A percentile compares a stretch with the other conserved stretches of the same genome.
Conservation (phyloP, 1,140 invertebrate genomes). For the Drosophila micromelanica region DNA sequence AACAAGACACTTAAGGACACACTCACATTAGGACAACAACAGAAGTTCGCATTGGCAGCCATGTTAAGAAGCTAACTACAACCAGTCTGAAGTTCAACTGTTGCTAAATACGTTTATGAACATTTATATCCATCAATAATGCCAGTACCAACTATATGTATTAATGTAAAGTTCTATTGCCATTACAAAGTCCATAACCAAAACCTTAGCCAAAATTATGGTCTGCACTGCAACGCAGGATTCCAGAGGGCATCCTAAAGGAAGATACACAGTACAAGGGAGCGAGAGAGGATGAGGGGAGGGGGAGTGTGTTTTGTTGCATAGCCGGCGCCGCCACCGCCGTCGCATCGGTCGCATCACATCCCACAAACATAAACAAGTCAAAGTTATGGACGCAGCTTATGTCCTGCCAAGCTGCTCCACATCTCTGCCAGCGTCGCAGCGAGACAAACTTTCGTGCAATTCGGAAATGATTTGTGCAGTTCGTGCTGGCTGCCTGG, state of each 20-base stretch:
- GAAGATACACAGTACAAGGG: too few relatives aligned
- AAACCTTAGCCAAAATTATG: conserved; percentile 17
- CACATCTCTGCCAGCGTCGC: conserved; percentile 39
- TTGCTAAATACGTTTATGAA: too few relatives aligned
- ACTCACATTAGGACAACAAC: conserved; percentile 15
- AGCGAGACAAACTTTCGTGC: conserved; percentile 75
- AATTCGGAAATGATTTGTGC: conserved; percentile 81
- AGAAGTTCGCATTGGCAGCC: too few relatives aligned
- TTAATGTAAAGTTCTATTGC: too few relatives aligned
- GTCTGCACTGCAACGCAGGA: not conserved
- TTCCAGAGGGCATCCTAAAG: not conserved
- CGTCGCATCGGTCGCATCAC: conserved; percentile 60
- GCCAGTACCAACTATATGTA: too few relatives aligned
- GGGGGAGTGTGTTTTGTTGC: conserved; percentile 29
- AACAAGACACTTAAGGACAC: not conserved
- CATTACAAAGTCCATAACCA: too few relatives aligned
- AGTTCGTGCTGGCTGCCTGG: conserved; percentile 63
- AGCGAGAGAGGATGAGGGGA: not conserved
- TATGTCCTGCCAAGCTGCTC: conserved; percentile 62
- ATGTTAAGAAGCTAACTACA: not conserved
- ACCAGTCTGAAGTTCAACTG: too few relatives aligned
- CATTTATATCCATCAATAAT: too few relatives aligned
- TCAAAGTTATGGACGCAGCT: conserved; percentile 71
- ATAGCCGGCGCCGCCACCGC: conserved; percentile 12
- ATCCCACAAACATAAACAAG: conserved; percentile 75